Percentiles rank a stretch among this genome's conserved stretches.
Evolutionary conservation across 1,140 invertebrate species (phyloP).

Genomic region (Oedothorax gibbosus): DNA sequence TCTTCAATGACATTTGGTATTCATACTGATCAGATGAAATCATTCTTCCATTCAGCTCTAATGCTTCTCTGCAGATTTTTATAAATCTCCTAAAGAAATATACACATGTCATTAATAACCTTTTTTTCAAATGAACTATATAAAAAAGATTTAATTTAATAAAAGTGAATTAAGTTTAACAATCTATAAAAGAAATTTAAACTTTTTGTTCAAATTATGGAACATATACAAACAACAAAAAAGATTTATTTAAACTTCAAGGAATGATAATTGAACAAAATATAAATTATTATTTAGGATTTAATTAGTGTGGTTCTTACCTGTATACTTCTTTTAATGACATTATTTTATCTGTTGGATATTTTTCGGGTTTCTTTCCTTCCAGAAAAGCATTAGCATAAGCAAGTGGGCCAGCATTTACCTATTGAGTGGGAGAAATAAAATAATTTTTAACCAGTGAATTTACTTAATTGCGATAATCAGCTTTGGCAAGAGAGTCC

Average conservation of each 20-base stretch:
- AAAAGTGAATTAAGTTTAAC: too few species aligned
- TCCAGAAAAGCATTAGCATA: slow-evolving; percentile 89
- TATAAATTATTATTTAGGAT: background rate
- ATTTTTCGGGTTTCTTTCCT: slow-evolving; percentile 67
- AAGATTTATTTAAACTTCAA: too few species aligned
- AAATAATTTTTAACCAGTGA: background rate
- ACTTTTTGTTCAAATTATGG: too few species aligned
- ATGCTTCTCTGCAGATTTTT: slow-evolving; percentile 84
- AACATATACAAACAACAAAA: too few species aligned
- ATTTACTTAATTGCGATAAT: background rate
- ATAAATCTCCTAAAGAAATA: slow-evolving; percentile 82
- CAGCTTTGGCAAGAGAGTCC: too few species aligned
- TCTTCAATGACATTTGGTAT: slow-evolving; percentile 86
- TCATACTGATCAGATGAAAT: slow-evolving; percentile 87
- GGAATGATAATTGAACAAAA: background rate
- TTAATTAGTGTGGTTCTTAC: slow-evolving; percentile 70
- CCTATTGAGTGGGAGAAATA: slow-evolving; percentile 67
- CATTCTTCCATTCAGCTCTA: slow-evolving; percentile 87
- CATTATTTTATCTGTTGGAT: slow-evolving; percentile 84
- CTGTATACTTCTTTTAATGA: slow-evolving; percentile 87
- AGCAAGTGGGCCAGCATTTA: slow-evolving; percentile 93
- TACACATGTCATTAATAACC: too few species aligned
- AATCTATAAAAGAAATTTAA: too few species aligned
- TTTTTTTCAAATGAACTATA: too few species aligned
- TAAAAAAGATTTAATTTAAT: too few species aligned